Percentiles rank a stretch among this genome's conserved stretches.
These are phyloP conservation scores for Pachycephus smyrnensis DNA, from an alignment of 2,888 invertebrate species.

Conservation along the genomic window DNA sequence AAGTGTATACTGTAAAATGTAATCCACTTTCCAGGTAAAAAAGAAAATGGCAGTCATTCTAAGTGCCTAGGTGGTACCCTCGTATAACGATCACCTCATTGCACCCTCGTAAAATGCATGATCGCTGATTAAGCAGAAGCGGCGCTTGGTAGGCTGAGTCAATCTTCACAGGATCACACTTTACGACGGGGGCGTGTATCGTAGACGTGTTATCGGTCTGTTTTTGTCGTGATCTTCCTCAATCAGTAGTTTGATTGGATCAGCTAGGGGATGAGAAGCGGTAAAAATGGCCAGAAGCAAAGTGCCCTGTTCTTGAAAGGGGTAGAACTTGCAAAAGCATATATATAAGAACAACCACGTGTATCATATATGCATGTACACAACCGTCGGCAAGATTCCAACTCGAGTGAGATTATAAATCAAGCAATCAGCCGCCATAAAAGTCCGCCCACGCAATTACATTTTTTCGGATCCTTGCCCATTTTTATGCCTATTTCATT, in stretches of 20 bases:
- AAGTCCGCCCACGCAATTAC: conserved; percentile 57
- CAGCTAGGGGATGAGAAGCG: background rate
- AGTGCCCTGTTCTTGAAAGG: conserved; percentile 12
- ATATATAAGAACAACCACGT: conserved; percentile 7
- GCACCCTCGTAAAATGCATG: conserved; percentile 39
- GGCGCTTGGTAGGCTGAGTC: background rate
- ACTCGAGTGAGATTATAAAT: conserved; percentile 52
- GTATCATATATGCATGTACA: background rate
- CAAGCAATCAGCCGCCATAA: conserved; percentile 62
- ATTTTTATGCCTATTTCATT: conserved; percentile 29
- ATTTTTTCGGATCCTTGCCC: conserved; percentile 34
- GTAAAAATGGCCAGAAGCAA: conserved; percentile 8
- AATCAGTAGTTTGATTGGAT: conserved; percentile 44
- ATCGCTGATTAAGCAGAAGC: conserved; percentile 42
- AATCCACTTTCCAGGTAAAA: background rate
- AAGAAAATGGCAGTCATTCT: background rate
- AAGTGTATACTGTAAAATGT: background rate
- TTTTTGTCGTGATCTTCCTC: conserved; percentile 30
- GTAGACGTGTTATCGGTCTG: conserved; percentile 35
- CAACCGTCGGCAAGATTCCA: background rate
- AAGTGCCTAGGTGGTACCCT: conserved; percentile 4
- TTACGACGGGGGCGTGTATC: conserved; percentile 52
- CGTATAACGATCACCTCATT: conserved; percentile 27
- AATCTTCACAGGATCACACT: conserved; percentile 14
- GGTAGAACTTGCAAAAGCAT: conserved; percentile 9